Conservation (phyloP, 1,140 invertebrate genomes). For the Phocides pigmalion region DNA sequence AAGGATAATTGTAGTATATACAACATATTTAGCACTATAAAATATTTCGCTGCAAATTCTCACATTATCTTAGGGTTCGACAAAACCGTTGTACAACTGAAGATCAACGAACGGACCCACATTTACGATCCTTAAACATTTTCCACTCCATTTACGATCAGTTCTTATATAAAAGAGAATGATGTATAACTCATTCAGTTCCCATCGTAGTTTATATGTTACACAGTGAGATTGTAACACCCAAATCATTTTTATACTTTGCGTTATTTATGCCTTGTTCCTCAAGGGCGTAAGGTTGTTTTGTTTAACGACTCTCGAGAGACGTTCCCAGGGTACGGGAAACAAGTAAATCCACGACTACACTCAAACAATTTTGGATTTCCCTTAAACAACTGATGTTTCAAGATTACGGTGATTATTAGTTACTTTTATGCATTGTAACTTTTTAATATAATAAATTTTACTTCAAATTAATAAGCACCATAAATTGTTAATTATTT, state of each 20-base stretch:
- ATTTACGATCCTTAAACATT: conserved; percentile 32
- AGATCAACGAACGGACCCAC: conserved; percentile 14
- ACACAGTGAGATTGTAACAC: conserved; percentile 17
- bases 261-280: conserved; percentile 16
- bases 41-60: neutral
- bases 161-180: conserved; percentile 19
- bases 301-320: conserved; percentile 1
- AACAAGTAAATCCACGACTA: neutral
- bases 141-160: conserved; percentile 33
- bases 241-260: conserved; percentile 18
- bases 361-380: neutral
- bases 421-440: no score
- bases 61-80: neutral
- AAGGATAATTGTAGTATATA: neutral
- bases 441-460: no score
- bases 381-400: neutral
- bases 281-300: neutral
- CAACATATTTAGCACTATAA: neutral
- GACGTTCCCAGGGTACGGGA: neutral
- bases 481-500: no score
- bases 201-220: conserved; percentile 22
- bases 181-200: conserved; percentile 19
- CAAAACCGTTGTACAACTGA: conserved; percentile 16
- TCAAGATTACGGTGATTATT: no score
- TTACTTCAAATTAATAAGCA: no score